Evolutionary conservation across 2,113 vertebrate genomes (phyloP).

Genomic region (Trochalopteron elliotii): DNA sequence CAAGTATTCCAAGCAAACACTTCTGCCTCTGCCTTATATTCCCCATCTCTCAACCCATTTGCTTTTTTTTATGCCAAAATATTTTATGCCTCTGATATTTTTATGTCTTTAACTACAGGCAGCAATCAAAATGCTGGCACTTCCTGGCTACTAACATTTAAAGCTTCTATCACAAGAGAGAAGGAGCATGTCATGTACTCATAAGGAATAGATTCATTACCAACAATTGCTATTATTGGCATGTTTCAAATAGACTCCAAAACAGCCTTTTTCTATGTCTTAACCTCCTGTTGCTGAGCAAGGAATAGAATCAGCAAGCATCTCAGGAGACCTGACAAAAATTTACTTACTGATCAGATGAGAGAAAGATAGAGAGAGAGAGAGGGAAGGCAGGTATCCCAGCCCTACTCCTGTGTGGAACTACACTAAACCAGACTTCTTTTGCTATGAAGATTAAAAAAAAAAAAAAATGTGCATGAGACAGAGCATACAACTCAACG

Average conservation of each 20-base stretch:
- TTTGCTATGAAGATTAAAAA: not conserved
- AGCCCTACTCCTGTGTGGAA: not conserved
- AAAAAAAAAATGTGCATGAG: not conserved
- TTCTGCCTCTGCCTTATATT: not conserved
- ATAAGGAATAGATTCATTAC: not conserved
- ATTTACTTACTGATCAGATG: not conserved
- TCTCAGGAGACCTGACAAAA: not conserved
- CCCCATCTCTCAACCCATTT: not conserved
- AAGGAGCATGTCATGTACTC: conserved; percentile 3
- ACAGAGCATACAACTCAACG: not conserved
- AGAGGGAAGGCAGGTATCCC: not conserved
- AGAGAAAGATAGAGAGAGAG: not conserved
- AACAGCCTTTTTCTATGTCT: not conserved
- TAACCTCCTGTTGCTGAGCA: conserved; percentile 20
- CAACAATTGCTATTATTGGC: conserved; percentile 45
- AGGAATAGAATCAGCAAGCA: not conserved
- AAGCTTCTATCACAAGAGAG: not conserved
- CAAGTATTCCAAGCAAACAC: not conserved
- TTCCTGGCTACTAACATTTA: conserved; percentile 43
- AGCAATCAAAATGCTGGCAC: conserved; percentile 26
- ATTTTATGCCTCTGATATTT: conserved; percentile 31
- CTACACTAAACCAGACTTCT: not conserved
- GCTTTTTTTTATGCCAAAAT: not conserved
- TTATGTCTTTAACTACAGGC: conserved; percentile 8
- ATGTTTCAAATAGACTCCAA: conserved; percentile 10